Evolutionary conservation across 2,113 vertebrate species (phyloP).

Genomic region (Plestiodon gilberti): DNA sequence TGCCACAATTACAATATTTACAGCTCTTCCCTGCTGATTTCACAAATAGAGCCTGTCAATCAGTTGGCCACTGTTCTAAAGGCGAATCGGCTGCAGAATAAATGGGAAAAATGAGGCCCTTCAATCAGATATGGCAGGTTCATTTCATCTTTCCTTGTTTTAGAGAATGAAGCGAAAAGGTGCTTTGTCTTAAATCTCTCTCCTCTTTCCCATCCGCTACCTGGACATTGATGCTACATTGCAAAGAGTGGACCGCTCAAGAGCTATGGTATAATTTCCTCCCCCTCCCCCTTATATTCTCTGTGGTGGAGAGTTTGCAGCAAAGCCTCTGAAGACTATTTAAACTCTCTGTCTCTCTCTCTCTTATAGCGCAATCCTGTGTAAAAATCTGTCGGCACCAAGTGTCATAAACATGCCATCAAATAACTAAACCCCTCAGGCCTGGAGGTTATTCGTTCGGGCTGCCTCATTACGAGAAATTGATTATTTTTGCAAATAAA

Average conservation of each 20-base stretch:
- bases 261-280: background rate
- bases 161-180: background rate
- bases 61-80: conserved; percentile 25
- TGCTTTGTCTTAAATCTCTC: conserved; percentile 16
- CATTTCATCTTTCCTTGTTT: conserved; percentile 41
- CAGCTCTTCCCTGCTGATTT: conserved; percentile 43
- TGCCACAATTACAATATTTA: conserved; percentile 62
- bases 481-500: too few relatives aligned
- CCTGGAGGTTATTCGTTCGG: too few relatives aligned
- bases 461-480: too few relatives aligned
- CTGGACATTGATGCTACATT: background rate
- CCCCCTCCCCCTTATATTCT: background rate
- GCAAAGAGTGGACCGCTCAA: background rate
- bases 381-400: too few relatives aligned
- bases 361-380: too few relatives aligned
- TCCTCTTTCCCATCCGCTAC: background rate
- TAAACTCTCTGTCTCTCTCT: too few relatives aligned
- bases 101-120: conserved; percentile 35
- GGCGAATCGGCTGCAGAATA: conserved; percentile 7
- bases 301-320: background rate
- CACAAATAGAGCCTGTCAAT: conserved; percentile 48
- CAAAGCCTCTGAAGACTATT: too few relatives aligned
- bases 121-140: conserved; percentile 50
- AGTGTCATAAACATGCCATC: too few relatives aligned
- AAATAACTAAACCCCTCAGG: too few relatives aligned